These are phyloP conservation scores for Hemiprocne comata DNA, from an alignment of 2,113 vertebrate species.

Conservation along the genomic window DNA sequence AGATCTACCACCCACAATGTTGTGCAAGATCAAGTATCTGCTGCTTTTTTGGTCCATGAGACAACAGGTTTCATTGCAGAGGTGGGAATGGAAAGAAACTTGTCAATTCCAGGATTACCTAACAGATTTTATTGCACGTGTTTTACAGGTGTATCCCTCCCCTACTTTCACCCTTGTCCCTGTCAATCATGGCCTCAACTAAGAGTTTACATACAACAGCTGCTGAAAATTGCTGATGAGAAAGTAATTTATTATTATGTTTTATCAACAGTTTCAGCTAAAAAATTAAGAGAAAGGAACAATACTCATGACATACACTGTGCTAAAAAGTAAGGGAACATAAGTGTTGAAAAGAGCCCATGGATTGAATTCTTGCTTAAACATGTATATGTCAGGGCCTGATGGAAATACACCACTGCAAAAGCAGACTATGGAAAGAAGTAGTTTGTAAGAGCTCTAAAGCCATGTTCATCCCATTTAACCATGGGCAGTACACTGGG, in stretches of 20 bases:
- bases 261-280: not conserved
- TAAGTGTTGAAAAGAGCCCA: not conserved
- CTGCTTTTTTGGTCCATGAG: conserved; percentile 14
- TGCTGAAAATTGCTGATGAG: conserved; percentile 4
- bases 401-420: not conserved
- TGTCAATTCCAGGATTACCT: not conserved
- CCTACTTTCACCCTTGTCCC: not conserved
- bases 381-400: not conserved
- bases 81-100: not conserved
- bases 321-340: not conserved
- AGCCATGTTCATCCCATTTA: not conserved
- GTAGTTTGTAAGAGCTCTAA: not conserved
- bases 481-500: not conserved
- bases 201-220: not conserved
- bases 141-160: not conserved
- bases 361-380: not conserved
- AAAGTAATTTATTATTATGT: not conserved
- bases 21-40: not conserved
- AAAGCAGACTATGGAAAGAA: not conserved
- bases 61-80: not conserved
- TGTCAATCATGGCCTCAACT: not conserved
- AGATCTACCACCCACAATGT: conserved; percentile 32
- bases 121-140: not conserved
- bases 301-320: not conserved
- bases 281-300: not conserved